These are phyloP conservation scores for Conger conger DNA, from an alignment of 2,113 vertebrate species.

Conservation along the genomic window DNA sequence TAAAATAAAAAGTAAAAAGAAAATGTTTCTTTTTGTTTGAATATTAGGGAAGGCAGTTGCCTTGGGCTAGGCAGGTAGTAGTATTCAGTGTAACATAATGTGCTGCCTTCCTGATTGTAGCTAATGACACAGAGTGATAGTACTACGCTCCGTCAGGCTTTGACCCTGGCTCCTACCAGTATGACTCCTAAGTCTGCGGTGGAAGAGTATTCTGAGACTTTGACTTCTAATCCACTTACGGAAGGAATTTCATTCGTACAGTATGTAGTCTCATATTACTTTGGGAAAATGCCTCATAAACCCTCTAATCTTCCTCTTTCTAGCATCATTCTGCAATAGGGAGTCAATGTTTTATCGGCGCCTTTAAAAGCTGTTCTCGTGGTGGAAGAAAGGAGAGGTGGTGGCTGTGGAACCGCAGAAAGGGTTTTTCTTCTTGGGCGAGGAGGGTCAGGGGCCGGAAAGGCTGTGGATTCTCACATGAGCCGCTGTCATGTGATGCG, in stretches of 20 bases:
- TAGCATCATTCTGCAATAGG: not conserved
- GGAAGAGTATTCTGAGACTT: not conserved
- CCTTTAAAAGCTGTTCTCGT: not conserved
- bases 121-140: not conserved
- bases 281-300: not conserved
- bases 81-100: not conserved
- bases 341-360: not conserved
- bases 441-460: constrained; percentile 22
- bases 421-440: not conserved
- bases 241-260: not conserved
- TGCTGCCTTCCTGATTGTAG: not conserved
- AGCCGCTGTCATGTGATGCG: constrained; percentile 67
- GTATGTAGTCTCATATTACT: not conserved
- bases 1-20: too few relatives aligned
- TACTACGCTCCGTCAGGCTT: not conserved
- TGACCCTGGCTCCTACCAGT: not conserved
- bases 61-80: not conserved
- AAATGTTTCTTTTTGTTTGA: not conserved
- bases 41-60: not conserved
- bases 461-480: constrained; percentile 70
- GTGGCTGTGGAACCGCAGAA: not conserved
- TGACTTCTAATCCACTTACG: not conserved
- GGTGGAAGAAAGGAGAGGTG: not conserved
- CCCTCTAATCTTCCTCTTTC: not conserved
- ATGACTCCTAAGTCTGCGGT: not conserved